Conservation (phyloP, 2,113 vertebrate species). For the Apaloderma vittatum region DNA sequence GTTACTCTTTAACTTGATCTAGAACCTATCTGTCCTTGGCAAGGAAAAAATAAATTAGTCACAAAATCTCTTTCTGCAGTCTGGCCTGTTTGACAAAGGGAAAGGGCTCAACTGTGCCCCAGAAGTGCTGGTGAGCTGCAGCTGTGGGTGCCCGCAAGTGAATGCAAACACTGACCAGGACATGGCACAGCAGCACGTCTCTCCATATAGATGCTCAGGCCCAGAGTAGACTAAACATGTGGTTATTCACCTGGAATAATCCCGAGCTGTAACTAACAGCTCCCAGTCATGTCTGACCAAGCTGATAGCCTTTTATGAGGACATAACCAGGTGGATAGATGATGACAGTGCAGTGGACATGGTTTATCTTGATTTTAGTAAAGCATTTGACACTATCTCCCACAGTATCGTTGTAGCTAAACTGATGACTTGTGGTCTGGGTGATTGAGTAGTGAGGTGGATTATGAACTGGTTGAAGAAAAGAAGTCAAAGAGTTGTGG, state of each 20-base stretch:
- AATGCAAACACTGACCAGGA: rapidly evolving
- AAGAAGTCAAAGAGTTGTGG: too few species aligned
- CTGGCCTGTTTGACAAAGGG: neutral
- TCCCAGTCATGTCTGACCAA: neutral
- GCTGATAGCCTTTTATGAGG: too few species aligned
- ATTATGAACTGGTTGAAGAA: too few species aligned
- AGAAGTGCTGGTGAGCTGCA: neutral
- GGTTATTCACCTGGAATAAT: neutral
- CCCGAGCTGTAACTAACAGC: neutral
- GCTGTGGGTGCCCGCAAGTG: rapidly evolving
- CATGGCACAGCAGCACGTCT: neutral
- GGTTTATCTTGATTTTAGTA: too few species aligned
- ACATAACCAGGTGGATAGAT: too few species aligned
- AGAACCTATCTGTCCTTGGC: neutral
- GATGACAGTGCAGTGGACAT: too few species aligned
- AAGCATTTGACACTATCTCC: too few species aligned
- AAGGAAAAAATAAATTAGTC: neutral
- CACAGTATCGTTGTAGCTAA: too few species aligned
- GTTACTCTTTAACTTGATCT: neutral
- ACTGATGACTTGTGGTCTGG: too few species aligned
- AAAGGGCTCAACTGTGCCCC: neutral
- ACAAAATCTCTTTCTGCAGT: neutral
- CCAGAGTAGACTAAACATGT: neutral
- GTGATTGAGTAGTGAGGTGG: too few species aligned
- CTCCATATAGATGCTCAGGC: neutral